phyloP scores from a whole-genome alignment of 2,888 invertebrate genomes.

The Drosophila yooni region DNA sequence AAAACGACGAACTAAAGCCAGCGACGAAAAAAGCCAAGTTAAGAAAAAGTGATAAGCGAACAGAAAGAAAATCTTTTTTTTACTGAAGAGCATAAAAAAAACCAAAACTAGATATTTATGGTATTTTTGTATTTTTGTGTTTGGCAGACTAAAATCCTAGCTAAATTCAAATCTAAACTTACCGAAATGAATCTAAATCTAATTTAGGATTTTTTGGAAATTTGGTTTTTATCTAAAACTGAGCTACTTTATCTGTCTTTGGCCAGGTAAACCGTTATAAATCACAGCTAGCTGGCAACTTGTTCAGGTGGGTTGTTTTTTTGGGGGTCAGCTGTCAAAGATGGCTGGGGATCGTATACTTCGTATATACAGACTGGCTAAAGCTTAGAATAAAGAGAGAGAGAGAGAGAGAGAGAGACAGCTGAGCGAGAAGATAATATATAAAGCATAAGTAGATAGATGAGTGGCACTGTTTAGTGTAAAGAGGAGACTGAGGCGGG shows the following conservation, averaged over 20 bases:
- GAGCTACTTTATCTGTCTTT: not conserved
- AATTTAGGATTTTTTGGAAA: not conserved
- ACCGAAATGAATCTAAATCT: not conserved
- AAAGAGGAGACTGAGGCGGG: not conserved
- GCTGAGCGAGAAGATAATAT: slow-evolving; percentile 54
- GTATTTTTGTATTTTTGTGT: not conserved
- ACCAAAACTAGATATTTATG: not conserved
- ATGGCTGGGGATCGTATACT: slow-evolving; percentile 45
- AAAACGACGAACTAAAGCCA: slow-evolving; percentile 24
- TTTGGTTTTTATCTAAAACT: not conserved
- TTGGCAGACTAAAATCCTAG: not conserved
- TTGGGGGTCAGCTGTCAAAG: slow-evolving; percentile 5
- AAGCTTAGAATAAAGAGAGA: not conserved
- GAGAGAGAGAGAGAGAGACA: not conserved
- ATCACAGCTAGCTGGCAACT: slow-evolving; percentile 9
- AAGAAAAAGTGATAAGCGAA: slow-evolving; percentile 43
- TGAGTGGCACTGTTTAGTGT: slow-evolving; percentile 55
- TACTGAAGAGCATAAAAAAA: slow-evolving; percentile 7
- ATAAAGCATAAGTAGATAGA: slow-evolving; percentile 71
- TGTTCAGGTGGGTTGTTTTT: slow-evolving; percentile 3
- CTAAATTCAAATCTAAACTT: not conserved
- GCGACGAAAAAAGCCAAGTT: slow-evolving; percentile 34
- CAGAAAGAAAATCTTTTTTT: slow-evolving; percentile 45
- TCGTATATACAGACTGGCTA: slow-evolving; percentile 35
- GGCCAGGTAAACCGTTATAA: not conserved